These are phyloP conservation scores for Malurus cyaneus DNA, from an alignment of 2,113 vertebrate genomes.

Conservation along the genomic window DNA sequence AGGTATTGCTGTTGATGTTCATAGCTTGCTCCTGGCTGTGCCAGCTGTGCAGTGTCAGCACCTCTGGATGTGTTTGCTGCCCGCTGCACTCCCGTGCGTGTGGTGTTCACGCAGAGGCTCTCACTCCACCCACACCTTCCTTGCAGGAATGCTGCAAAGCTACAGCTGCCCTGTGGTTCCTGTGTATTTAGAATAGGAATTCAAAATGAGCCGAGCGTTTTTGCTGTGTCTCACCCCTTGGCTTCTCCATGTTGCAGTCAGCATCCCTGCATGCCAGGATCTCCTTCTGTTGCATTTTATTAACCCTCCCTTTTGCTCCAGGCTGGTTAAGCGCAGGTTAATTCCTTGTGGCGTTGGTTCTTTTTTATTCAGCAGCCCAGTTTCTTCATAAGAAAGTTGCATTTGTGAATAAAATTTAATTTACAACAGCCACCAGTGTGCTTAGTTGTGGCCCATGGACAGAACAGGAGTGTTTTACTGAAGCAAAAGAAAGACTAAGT, in stretches of 20 bases:
- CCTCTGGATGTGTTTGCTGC: conserved; percentile 1
- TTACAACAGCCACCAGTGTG: not conserved
- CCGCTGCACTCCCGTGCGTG: not conserved
- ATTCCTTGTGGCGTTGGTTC: not conserved
- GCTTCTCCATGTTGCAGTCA: not conserved
- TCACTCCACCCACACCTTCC: not conserved
- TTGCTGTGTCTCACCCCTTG: not conserved
- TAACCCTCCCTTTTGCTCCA: not conserved
- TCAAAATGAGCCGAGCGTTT: not conserved
- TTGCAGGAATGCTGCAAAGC: conserved; percentile 7
- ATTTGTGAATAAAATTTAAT: not conserved
- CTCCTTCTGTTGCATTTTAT: not conserved
- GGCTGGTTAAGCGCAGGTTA: conserved; percentile 12
- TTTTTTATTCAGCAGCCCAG: not conserved
- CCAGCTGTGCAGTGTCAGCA: not conserved
- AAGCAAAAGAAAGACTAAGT: not conserved
- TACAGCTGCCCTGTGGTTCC: conserved; percentile 13
- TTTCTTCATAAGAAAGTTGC: not conserved
- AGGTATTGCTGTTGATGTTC: not conserved
- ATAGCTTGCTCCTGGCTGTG: not conserved
- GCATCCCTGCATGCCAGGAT: not conserved
- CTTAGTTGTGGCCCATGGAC: not conserved
- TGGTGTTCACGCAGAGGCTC: not conserved
- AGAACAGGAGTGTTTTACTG: not conserved
- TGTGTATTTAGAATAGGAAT: not conserved